These are phyloP conservation scores for Heterochromis multidens DNA, from an alignment of 2,113 vertebrate genomes.

Conservation along the genomic window DNA sequence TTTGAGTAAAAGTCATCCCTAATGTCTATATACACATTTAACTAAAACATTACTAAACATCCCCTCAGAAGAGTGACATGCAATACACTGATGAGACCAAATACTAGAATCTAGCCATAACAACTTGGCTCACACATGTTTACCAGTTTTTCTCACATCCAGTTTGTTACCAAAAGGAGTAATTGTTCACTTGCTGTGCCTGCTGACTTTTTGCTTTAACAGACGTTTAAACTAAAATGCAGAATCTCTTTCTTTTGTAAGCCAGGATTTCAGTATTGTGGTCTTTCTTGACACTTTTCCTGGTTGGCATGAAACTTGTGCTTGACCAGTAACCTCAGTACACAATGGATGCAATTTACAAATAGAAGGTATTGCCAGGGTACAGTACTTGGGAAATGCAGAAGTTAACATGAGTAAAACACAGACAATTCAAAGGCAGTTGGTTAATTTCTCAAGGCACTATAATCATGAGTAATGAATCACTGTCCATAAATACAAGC, in stretches of 20 bases:
- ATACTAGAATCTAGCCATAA: neutral
- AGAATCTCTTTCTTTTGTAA: neutral
- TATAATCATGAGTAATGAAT: neutral
- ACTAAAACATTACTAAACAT: neutral
- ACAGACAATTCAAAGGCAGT: neutral
- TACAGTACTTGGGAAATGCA: neutral
- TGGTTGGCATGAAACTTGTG: neutral
- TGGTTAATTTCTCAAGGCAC: neutral
- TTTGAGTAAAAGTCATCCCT: neutral
- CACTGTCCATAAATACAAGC: neutral
- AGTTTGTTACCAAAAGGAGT: neutral
- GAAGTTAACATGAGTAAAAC: neutral
- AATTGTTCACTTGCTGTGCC: neutral
- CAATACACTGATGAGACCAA: neutral
- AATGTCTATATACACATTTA: neutral
- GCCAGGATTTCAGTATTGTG: neutral
- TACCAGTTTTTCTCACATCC: neutral
- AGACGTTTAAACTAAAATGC: neutral
- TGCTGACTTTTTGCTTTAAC: neutral
- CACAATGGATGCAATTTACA: rapidly evolving
- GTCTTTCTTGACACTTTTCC: neutral
- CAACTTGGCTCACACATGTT: neutral
- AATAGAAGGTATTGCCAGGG: neutral
- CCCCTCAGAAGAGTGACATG: neutral
- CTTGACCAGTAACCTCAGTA: neutral